A percentile compares a stretch with the other conserved stretches of the same genome.
These are phyloP conservation scores for Dynastes hyllus DNA, from an alignment of 2,888 invertebrate species.

Conservation along the genomic window DNA sequence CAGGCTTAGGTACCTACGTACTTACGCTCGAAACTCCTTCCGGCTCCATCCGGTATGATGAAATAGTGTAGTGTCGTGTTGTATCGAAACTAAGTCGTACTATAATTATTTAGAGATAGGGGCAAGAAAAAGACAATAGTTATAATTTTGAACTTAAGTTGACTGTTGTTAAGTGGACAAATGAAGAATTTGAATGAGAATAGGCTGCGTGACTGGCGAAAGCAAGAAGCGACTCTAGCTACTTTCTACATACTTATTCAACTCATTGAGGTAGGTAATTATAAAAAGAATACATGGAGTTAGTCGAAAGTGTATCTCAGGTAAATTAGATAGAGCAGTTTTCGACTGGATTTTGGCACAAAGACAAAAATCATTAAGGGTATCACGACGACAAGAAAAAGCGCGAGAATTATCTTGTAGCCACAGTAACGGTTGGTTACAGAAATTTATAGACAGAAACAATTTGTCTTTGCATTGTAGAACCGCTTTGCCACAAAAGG, in stretches of 20 bases:
- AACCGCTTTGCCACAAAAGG: not conserved
- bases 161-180: no score
- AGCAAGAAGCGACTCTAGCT: constrained; percentile 7
- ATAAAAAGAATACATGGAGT: not conserved
- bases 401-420: constrained; percentile 10
- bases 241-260: constrained; percentile 13
- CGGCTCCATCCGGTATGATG: no score
- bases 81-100: no score
- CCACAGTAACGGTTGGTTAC: constrained; percentile 10
- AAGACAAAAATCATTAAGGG: constrained; percentile 13
- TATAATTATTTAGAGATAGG: no score
- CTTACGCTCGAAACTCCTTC: no score
- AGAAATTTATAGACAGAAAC: not conserved
- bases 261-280: not conserved
- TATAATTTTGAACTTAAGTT: no score
- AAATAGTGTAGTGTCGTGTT: no score
- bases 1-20: no score
- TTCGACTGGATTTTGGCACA: constrained; percentile 5
- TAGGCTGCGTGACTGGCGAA: constrained; percentile 1
- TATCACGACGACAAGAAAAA: constrained; percentile 9
- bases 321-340: constrained; percentile 17
- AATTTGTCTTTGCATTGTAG: no score
- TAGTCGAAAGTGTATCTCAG: constrained; percentile 9
- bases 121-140: no score
- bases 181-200: not conserved